These are phyloP conservation scores for Rhagophthalmus giganteus DNA, from an alignment of 2,888 invertebrate species.

Conservation along the genomic window DNA sequence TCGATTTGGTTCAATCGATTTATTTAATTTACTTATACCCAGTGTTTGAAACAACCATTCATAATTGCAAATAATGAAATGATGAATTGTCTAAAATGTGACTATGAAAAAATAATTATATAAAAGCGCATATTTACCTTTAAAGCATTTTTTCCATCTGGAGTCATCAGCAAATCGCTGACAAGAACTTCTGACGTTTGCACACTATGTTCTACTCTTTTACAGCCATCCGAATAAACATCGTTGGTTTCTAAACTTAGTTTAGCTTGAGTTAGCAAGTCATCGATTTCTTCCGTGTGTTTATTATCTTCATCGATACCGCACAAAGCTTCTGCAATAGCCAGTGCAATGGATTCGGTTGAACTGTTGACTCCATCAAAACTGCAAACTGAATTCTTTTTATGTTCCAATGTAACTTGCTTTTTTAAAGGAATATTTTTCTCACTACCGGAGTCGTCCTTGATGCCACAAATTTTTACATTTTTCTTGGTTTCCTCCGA, in stretches of 20 bases:
- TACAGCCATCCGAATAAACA: conserved; percentile 41
- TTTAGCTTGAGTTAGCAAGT: conserved; percentile 62
- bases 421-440: conserved; percentile 7
- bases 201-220: conserved; percentile 56
- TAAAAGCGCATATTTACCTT: too few relatives aligned
- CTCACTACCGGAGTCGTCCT: conserved; percentile 6
- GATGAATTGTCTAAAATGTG: conserved; percentile 64
- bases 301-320: conserved; percentile 79
- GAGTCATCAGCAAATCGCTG: conserved; percentile 65
- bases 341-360: conserved; percentile 62
- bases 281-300: conserved; percentile 73
- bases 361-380: conserved; percentile 40
- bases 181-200: conserved; percentile 61
- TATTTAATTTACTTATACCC: conserved; percentile 52
- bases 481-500: conserved; percentile 49
- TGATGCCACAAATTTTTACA: conserved; percentile 30
- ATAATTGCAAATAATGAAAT: conserved; percentile 69
- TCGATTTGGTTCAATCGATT: conserved; percentile 48
- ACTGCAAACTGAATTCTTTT: conserved; percentile 39
- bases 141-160: conserved; percentile 61
- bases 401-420: conserved; percentile 25
- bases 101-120: too few relatives aligned
- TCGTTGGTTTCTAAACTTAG: conserved; percentile 49
- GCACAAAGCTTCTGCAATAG: conserved; percentile 77
- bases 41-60: conserved; percentile 69